Evolutionary conservation across 2,113 vertebrate genomes (phyloP).

Genomic region (Seriola aureovittata): DNA sequence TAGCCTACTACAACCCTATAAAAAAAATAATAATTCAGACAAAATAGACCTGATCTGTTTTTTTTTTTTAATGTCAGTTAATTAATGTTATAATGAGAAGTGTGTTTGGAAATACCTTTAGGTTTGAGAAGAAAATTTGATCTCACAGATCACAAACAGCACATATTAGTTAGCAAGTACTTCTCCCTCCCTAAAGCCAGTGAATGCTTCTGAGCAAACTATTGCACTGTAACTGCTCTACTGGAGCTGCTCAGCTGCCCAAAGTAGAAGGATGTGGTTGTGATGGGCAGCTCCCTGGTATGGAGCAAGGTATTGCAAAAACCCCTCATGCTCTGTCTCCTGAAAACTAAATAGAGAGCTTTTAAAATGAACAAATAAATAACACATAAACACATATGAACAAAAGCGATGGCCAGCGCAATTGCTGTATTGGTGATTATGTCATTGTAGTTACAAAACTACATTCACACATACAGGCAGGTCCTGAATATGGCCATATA

Average conservation of each 20-base stretch:
- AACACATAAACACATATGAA: neutral
- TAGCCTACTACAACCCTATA: neutral
- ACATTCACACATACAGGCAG: neutral
- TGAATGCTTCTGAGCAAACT: neutral
- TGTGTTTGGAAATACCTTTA: neutral
- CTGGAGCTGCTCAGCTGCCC: neutral
- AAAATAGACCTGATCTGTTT: neutral
- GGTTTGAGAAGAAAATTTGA: neutral
- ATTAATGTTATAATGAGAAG: neutral
- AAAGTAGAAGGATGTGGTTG: conserved; percentile 14
- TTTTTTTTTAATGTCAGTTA: neutral
- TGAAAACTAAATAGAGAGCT: neutral
- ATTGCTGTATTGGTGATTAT: neutral
- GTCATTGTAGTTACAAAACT: neutral
- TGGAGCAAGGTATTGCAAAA: conserved; percentile 12
- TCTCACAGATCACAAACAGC: neutral
- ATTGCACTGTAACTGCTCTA: neutral
- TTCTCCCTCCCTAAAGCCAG: neutral
- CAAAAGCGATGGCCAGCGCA: neutral
- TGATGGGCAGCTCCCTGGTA: neutral
- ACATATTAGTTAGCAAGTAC: neutral
- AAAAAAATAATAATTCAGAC: neutral
- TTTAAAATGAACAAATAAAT: neutral
- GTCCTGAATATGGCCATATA: no score
- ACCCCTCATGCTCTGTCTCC: neutral